Conservation (phyloP, 1,140 invertebrate genomes). For the Ceratina calcarata region DNA sequence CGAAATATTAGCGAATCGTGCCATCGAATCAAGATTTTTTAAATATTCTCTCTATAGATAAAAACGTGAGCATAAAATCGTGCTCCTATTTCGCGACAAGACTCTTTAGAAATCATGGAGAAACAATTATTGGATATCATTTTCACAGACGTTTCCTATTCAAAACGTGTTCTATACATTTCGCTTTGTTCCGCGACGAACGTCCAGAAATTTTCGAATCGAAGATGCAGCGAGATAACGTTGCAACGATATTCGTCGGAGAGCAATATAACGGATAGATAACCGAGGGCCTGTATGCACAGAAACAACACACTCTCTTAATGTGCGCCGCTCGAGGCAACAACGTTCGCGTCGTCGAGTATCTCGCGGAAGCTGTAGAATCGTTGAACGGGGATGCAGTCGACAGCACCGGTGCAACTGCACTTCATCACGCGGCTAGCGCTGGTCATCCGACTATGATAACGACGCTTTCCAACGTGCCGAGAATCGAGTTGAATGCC, state of each 20-base stretch:
- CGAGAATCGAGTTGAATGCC: slow-evolving; percentile 82
- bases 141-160: background rate
- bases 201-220: background rate
- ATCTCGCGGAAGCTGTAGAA: slow-evolving; percentile 83
- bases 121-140: background rate
- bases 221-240: background rate
- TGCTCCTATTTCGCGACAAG: background rate
- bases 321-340: slow-evolving; percentile 87
- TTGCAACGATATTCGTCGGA: background rate
- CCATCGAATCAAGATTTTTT: background rate
- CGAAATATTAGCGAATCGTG: too few relatives aligned
- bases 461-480: slow-evolving; percentile 82
- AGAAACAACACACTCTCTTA: slow-evolving; percentile 86
- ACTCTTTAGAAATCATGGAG: too few relatives aligned
- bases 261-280: too few relatives aligned
- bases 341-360: slow-evolving; percentile 83
- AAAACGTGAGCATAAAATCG: background rate
- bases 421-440: slow-evolving; percentile 79
- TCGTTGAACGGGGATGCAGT: slow-evolving; percentile 84
- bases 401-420: slow-evolving; percentile 80
- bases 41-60: background rate
- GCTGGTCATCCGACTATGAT: slow-evolving; percentile 81
- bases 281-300: slow-evolving; percentile 27
- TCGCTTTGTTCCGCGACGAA: background rate
- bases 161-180: background rate